phyloP scores from a whole-genome alignment of 2,888 invertebrate genomes.

The Anorthoa munda region DNA sequence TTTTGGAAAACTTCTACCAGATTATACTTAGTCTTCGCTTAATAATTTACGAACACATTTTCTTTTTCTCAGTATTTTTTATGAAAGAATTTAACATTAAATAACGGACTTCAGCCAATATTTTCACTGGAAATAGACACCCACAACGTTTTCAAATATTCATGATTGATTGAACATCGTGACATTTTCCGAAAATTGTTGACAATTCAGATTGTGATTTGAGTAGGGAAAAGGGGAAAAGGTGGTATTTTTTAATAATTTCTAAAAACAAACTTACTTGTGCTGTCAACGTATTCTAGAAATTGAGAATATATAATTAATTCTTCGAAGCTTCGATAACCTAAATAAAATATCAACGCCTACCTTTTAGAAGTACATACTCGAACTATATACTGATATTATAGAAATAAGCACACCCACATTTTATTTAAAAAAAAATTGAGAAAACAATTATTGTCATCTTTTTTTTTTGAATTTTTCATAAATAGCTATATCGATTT shows the following conservation, averaged over 20 bases:
- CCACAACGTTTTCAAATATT: slow-evolving; percentile 35
- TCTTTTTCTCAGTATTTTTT: slow-evolving; percentile 12
- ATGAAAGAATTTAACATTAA: not conserved
- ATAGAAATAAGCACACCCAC: too few relatives aligned
- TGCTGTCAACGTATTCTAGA: not conserved
- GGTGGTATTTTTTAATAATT: not conserved
- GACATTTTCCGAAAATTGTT: slow-evolving; percentile 29
- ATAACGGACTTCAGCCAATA: slow-evolving; percentile 10
- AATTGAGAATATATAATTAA: too few relatives aligned
- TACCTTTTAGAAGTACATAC: too few relatives aligned
- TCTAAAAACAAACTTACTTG: not conserved
- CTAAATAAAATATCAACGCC: too few relatives aligned
- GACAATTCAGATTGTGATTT: slow-evolving; percentile 33
- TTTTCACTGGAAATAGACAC: slow-evolving; percentile 11
- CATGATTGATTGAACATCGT: slow-evolving; percentile 38
- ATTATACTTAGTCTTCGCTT: slow-evolving; percentile 38
- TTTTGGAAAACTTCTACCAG: slow-evolving; percentile 50
- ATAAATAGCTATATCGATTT: too few relatives aligned
- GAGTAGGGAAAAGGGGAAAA: slow-evolving; percentile 17
- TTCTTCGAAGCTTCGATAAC: too few relatives aligned
- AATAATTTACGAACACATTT: slow-evolving; percentile 47
- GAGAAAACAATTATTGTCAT: too few relatives aligned
- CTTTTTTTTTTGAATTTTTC: too few relatives aligned
- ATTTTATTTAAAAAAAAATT: too few relatives aligned
- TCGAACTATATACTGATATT: too few relatives aligned